Evolutionary conservation across 1,140 invertebrate genomes (phyloP), one percentile per base, ranked within the genome.

Genomic region (Scaptomyza montana): DNA sequence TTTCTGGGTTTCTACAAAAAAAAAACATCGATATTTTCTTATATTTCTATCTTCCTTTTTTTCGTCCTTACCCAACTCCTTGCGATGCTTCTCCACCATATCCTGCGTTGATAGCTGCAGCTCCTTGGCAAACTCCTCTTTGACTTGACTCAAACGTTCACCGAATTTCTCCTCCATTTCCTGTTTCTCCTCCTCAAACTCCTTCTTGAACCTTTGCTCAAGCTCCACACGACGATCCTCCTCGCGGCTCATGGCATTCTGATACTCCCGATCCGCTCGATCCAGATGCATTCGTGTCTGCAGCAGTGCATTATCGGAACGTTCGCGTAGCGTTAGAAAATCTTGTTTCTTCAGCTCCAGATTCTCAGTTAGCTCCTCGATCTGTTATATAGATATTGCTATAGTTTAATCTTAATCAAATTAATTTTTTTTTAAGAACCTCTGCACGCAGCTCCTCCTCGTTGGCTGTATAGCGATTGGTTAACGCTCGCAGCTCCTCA

Each of bases 161-260:
- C 80, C 78, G 76, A 92, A 92, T 46, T 84, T 85, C 59, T 90
- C 86, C 53, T 92, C 91, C 91, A 92, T 92, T 63, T 92, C 91
- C 43, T 75, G 47, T 54, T 90, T 90, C 9, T 92, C 87, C 6
- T 43, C 19, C n/a, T 91, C 84, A 45, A 91, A 91, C 63, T 92
- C 89, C 49, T 77, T 76, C 7, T 78, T 76, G 3, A 92, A 74
- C 5, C 41, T 72, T 61, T 76, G 68, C 65, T 89, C 84, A 12
- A 90, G 69, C 49, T 77, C 75, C 10, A 86, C 80, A 93, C 94
- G 50, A 92, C 93, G 51, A 92, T 93, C 61, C 93, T 93, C 84
- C 93, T 94, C 73, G 19, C 92, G 92, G 36, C 94, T 92, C 77
- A 94, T 91, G 89, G 95, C 94, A 45, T 93, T 92, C 68, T 94